Percentiles rank a stretch among this genome's conserved stretches.
Evolutionary conservation across 2,797 vertebrate genomes (phyloP).

Genomic region (Anomalospiza imberbis): DNA sequence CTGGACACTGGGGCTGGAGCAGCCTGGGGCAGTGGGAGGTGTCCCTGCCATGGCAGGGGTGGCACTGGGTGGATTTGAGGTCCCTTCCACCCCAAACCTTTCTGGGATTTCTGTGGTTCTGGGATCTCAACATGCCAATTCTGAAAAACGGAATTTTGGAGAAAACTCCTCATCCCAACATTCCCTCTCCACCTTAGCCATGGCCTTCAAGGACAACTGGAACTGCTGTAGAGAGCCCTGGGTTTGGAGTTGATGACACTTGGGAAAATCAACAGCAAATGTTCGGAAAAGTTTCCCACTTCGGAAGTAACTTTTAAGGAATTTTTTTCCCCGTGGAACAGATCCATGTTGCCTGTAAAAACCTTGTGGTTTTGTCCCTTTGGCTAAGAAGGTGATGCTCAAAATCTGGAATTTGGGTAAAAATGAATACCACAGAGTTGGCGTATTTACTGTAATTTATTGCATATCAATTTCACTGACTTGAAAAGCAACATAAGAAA

Average conservation of each 20-base stretch:
- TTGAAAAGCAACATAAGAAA: background rate
- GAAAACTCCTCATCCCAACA: background rate
- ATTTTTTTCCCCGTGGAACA: background rate
- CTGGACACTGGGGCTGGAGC: background rate
- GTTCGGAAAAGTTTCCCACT: background rate
- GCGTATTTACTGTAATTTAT: background rate
- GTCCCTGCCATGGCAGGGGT: background rate
- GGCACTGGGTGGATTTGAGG: rapidly evolving
- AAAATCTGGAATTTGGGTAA: background rate
- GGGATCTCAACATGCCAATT: background rate
- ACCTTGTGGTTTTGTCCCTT: background rate
- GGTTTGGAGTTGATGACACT: background rate
- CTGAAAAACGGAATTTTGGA: background rate
- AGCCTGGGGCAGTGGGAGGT: background rate
- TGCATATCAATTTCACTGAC: background rate
- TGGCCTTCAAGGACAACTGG: background rate
- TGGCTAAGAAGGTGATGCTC: background rate
- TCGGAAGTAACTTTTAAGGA: background rate
- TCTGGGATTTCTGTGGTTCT: background rate
- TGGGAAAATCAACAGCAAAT: background rate
- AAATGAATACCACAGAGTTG: background rate
- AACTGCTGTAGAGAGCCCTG: background rate
- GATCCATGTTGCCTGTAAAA: background rate
- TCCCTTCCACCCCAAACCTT: background rate
- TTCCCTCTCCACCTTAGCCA: background rate